Conservation (phyloP, 1,140 invertebrate species). For the Meloidogyne chitwoodi region DNA sequence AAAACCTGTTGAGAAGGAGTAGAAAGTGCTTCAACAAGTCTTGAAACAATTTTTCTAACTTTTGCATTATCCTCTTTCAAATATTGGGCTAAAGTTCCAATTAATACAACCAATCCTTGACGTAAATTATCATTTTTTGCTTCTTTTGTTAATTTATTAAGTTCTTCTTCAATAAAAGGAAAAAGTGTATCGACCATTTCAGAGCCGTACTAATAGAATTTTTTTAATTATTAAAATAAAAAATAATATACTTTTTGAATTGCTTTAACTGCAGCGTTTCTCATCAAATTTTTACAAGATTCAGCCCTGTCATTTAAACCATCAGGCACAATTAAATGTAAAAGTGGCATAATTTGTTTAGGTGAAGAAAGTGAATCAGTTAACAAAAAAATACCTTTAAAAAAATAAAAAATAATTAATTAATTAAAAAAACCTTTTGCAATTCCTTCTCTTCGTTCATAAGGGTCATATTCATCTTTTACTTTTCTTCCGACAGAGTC, state of each 20-base stretch:
- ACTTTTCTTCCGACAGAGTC: slow-evolving; percentile 86
- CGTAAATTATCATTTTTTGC: slow-evolving; percentile 85
- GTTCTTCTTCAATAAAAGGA: slow-evolving; percentile 67
- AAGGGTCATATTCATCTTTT: slow-evolving; percentile 75
- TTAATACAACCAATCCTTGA: slow-evolving; percentile 89
- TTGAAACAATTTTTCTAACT: slow-evolving; percentile 84
- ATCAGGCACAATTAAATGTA: slow-evolving; percentile 67
- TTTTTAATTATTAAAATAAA: not conserved
- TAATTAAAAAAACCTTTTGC: slow-evolving; percentile 64
- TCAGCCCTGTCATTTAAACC: slow-evolving; percentile 80
- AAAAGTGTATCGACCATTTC: slow-evolving; percentile 68
- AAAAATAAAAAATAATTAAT: not conserved
- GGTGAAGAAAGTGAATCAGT: slow-evolving; percentile 69
- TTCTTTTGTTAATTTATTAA: slow-evolving; percentile 79
- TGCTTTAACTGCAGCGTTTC: slow-evolving; percentile 81
- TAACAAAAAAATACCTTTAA: slow-evolving; percentile 69
- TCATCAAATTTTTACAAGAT: slow-evolving; percentile 80
- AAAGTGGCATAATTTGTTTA: slow-evolving; percentile 66
- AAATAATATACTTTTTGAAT: slow-evolving; percentile 69
- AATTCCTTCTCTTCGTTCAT: slow-evolving; percentile 80
- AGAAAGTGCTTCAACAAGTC: slow-evolving; percentile 82
- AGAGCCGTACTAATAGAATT: slow-evolving; percentile 37
- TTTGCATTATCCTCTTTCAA: slow-evolving; percentile 82
- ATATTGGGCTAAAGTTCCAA: slow-evolving; percentile 90
- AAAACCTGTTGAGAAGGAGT: slow-evolving; percentile 89